Percentiles rank a stretch among this genome's conserved stretches.
phyloP scores from a whole-genome alignment of 2,113 vertebrate species.

The Solea senegalensis region DNA sequence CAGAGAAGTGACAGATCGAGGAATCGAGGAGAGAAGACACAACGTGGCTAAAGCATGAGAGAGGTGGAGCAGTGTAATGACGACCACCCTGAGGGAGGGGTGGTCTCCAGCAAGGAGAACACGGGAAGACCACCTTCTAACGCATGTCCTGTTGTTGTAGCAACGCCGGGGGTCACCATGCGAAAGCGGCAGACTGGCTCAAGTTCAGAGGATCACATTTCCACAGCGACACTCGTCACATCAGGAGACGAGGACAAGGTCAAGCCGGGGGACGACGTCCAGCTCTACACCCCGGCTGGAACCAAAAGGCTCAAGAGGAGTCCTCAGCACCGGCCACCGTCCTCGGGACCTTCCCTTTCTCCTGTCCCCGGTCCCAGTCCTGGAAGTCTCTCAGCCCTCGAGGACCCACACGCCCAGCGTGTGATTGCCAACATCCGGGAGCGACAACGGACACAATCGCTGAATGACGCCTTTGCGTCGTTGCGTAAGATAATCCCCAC shows the following conservation, averaged over 20 bases:
- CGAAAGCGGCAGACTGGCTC: conserved; percentile 78
- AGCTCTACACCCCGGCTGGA: conserved; percentile 35
- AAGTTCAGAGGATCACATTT: conserved; percentile 50
- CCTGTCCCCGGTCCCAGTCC: conserved; percentile 55
- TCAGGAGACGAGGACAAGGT: conserved; percentile 40
- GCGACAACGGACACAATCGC: conserved; percentile 88
- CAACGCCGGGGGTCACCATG: conserved; percentile 58
- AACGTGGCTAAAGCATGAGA: conserved; percentile 80
- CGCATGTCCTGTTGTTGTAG: conserved; percentile 78
- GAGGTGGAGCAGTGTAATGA: conserved; percentile 80
- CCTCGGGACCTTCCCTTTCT: conserved; percentile 62
- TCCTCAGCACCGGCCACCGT: conserved; percentile 65
- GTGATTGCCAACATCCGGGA: conserved; percentile 92
- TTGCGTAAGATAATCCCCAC: conserved; percentile 92
- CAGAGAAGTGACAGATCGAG: conserved; percentile 12
- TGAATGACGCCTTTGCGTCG: conserved; percentile 91
- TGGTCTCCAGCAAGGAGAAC: conserved; percentile 82
- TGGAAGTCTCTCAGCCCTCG: conserved; percentile 56
- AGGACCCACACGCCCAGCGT: conserved; percentile 86
- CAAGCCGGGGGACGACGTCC: conserved; percentile 49
- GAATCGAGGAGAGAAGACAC: conserved; percentile 20
- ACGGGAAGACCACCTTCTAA: conserved; percentile 73
- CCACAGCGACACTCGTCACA: conserved; percentile 11
- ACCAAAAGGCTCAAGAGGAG: conserved; percentile 77
- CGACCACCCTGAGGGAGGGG: conserved; percentile 82